Evolutionary conservation across 2,797 vertebrate genomes (phyloP).

Genomic region (Capromys pilorides): DNA sequence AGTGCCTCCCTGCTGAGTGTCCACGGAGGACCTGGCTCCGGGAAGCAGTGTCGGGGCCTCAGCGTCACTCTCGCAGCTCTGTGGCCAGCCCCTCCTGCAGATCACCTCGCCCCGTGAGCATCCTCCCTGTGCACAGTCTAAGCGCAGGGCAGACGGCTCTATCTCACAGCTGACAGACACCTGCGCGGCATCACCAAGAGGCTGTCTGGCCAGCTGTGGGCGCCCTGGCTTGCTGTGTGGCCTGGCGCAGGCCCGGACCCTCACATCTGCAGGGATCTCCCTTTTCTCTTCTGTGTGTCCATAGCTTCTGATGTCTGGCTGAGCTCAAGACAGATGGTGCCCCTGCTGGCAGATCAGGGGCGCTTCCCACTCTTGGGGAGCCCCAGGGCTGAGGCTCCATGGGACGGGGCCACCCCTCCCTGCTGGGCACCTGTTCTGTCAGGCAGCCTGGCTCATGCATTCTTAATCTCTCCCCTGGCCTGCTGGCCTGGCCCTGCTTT

Average conservation of each 20-base stretch:
- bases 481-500: conserved; percentile 80
- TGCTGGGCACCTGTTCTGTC: not conserved
- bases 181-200: not conserved
- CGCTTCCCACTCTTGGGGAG: not conserved
- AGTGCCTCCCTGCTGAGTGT: not conserved
- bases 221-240: not conserved
- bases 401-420: not conserved
- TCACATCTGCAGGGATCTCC: not conserved
- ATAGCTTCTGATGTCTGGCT: not conserved
- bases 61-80: not conserved
- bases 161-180: not conserved
- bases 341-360: too few species aligned
- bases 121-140: not conserved
- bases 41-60: rapidly evolving
- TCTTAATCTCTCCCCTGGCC: conserved; percentile 84
- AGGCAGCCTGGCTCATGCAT: conserved; percentile 82
- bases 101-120: not conserved
- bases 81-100: not conserved
- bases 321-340: not conserved
- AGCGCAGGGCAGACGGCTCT: not conserved
- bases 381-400: not conserved
- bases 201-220: not conserved
- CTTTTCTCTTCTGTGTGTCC: not conserved
- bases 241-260: not conserved
- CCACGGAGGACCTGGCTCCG: not conserved